phyloP scores from a whole-genome alignment of 2,797 vertebrate species.

The Diglossa cyanea region DNA sequence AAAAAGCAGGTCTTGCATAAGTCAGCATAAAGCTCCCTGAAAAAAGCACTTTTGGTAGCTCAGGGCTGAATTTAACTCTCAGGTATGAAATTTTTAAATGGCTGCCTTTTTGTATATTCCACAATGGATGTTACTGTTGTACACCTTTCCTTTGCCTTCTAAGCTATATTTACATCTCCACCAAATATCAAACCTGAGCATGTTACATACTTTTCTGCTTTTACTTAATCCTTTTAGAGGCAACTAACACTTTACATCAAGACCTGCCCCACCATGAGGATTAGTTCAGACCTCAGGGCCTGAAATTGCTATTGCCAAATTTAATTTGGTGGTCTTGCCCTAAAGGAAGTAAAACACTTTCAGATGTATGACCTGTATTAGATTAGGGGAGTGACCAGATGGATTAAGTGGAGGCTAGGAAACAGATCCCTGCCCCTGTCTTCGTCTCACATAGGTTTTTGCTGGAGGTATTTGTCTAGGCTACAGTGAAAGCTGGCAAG shows the following conservation, averaged over 20 bases:
- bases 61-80: neutral
- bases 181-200: neutral
- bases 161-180: neutral
- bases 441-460: neutral
- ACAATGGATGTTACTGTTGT: neutral
- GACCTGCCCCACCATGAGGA: neutral
- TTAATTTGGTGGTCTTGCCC: neutral
- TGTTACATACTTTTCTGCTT: neutral
- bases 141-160: neutral
- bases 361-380: neutral
- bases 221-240: neutral
- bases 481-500: neutral
- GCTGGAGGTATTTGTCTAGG: neutral
- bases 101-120: accelerated
- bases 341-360: neutral
- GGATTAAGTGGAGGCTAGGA: neutral
- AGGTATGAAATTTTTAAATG: neutral
- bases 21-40: neutral
- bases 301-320: neutral
- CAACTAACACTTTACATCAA: neutral
- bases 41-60: neutral
- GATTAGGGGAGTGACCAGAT: neutral
- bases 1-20: neutral
- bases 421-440: neutral
- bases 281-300: neutral